Conservation (phyloP, 1,140 invertebrate species). For the Drosophila albomicans region DNA sequence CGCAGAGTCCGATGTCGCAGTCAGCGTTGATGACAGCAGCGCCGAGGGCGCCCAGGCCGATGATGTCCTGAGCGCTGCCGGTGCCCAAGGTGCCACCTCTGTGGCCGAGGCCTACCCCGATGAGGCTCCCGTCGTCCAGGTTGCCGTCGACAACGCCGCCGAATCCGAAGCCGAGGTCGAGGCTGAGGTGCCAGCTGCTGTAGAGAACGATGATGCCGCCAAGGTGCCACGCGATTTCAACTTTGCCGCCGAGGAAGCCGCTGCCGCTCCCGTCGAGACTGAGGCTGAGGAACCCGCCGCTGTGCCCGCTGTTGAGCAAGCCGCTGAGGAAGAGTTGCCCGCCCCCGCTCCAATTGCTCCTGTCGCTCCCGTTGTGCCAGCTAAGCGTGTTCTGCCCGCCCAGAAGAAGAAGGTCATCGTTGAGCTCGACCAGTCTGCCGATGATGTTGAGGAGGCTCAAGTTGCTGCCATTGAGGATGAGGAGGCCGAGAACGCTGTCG, state of each 20-base stretch:
- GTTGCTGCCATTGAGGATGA: slow-evolving; percentile 71
- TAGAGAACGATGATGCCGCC: slow-evolving; percentile 64
- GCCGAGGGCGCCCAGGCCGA: slow-evolving; percentile 61
- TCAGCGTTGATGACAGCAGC: slow-evolving; percentile 43
- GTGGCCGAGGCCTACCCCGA: slow-evolving; percentile 82
- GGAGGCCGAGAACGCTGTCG: slow-evolving; percentile 56
- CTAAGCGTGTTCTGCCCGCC: slow-evolving; percentile 76
- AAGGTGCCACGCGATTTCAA: slow-evolving; percentile 79
- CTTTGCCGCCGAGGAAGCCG: slow-evolving; percentile 61
- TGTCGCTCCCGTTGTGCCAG: slow-evolving; percentile 64
- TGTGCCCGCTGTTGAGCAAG: slow-evolving; percentile 35
- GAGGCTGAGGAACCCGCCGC: slow-evolving; percentile 47
- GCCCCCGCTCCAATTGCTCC: slow-evolving; percentile 73
- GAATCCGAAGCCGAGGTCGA: slow-evolving; percentile 48
- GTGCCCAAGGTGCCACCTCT: slow-evolving; percentile 70
- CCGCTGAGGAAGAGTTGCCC: slow-evolving; percentile 68
- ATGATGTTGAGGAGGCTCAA: slow-evolving; percentile 84
- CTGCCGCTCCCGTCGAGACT: slow-evolving; percentile 21
- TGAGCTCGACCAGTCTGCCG: slow-evolving; percentile 78
- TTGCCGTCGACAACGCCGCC: slow-evolving; percentile 49
- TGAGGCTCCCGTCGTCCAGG: slow-evolving; percentile 65
- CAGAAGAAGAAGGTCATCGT: slow-evolving; percentile 80
- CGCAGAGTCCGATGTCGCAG: slow-evolving; percentile 70
- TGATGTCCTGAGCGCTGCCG: slow-evolving; percentile 68
- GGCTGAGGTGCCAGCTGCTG: slow-evolving; percentile 35